Conservation (phyloP, 92 coral and sea anemone genomes). For the Chrysogorgia sp. region DNA sequence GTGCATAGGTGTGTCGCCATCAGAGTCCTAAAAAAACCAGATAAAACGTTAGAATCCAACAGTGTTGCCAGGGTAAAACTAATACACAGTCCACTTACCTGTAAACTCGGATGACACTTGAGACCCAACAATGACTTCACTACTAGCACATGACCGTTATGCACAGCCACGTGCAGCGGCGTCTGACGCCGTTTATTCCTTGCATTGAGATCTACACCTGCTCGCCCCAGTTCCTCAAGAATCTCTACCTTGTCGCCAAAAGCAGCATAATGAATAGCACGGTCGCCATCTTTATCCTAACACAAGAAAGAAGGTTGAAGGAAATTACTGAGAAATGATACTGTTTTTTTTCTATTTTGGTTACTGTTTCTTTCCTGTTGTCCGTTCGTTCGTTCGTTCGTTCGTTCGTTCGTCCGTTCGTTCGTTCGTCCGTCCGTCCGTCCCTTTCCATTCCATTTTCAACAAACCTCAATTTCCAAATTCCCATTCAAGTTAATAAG, state of each 20-base stretch:
- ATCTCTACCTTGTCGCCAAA: slow-evolving; percentile 88
- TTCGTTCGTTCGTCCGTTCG: not conserved
- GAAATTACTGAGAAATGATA: not conserved
- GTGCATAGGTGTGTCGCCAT: slow-evolving; percentile 95
- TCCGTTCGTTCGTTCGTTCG: too few relatives aligned
- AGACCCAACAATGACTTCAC: slow-evolving; percentile 75
- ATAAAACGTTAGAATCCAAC: not conserved
- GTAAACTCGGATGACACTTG: slow-evolving; percentile 90
- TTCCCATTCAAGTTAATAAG: slow-evolving; percentile 76
- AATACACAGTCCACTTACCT: slow-evolving; percentile 53
- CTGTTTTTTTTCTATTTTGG: not conserved
- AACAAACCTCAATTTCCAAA: slow-evolving; percentile 85
- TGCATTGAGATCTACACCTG: slow-evolving; percentile 95
- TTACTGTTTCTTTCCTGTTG: not conserved
- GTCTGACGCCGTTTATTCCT: slow-evolving; percentile 98
- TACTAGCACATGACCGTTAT: slow-evolving; percentile 90
- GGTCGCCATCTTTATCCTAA: slow-evolving; percentile 98
- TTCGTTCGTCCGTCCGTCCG: not conserved
- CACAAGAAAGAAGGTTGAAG: slow-evolving; percentile 2
- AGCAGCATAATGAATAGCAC: slow-evolving; percentile 96
- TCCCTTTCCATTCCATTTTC: not conserved
- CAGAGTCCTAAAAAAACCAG: slow-evolving; percentile 72
- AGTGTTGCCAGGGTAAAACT: not conserved
- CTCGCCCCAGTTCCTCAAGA: slow-evolving; percentile 77
- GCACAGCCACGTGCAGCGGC: slow-evolving; percentile 96